phyloP scores from a whole-genome alignment of 1,140 invertebrate species.

The Bradynema listronoti region DNA sequence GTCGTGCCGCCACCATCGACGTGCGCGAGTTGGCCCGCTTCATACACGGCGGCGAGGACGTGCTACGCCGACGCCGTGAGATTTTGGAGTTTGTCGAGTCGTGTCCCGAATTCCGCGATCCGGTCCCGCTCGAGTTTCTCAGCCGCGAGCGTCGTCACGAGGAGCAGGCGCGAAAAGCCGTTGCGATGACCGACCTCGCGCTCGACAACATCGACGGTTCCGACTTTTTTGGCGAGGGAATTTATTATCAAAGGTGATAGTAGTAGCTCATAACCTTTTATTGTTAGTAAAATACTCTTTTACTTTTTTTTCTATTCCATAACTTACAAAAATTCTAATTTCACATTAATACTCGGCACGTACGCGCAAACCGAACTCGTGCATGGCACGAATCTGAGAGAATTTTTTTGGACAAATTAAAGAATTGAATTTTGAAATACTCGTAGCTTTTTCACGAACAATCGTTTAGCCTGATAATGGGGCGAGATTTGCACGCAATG shows the following conservation, averaged over 20 bases:
- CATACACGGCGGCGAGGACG: constrained; percentile 70
- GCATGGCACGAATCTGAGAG: too few relatives aligned
- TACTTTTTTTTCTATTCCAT: too few relatives aligned
- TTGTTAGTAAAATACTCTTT: constrained; percentile 2
- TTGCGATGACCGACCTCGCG: constrained; percentile 40
- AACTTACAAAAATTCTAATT: too few relatives aligned
- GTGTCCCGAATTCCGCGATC: constrained; percentile 61
- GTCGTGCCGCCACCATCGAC: constrained; percentile 64
- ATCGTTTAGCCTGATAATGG: constrained; percentile 41
- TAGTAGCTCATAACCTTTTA: neutral
- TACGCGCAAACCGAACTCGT: too few relatives aligned
- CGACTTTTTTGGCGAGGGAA: constrained; percentile 49
- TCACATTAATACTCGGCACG: too few relatives aligned
- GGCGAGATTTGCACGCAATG: constrained; percentile 74
- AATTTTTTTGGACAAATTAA: too few relatives aligned
- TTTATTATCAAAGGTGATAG: constrained; percentile 33
- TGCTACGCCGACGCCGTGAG: constrained; percentile 68
- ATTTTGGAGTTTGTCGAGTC: constrained; percentile 53
- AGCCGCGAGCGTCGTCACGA: constrained; percentile 80
- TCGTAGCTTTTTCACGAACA: too few relatives aligned
- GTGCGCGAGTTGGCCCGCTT: constrained; percentile 70
- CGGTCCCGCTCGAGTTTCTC: constrained; percentile 70
- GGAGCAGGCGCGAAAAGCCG: constrained; percentile 30
- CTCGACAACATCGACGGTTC: constrained; percentile 43
- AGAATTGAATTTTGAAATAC: too few relatives aligned